Evolutionary conservation across 2,888 invertebrate species (phyloP).

Genomic region (Tetramorium bicarinatum): DNA sequence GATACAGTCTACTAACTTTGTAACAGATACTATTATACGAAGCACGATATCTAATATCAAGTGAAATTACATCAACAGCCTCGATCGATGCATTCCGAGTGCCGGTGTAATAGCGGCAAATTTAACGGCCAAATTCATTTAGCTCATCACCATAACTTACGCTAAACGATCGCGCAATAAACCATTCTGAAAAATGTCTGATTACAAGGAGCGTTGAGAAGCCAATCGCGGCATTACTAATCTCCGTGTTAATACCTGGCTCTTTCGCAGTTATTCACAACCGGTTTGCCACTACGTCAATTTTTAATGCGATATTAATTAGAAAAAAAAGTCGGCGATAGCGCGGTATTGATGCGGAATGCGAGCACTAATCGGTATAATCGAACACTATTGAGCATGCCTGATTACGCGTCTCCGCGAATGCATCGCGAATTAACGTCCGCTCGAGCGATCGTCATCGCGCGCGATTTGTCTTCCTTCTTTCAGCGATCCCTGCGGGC

Average conservation of each 20-base stretch:
- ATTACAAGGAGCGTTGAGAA: not conserved
- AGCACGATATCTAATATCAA: slow-evolving; percentile 9
- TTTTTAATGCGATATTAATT: slow-evolving; percentile 47
- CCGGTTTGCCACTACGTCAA: slow-evolving; percentile 20
- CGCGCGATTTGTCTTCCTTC: slow-evolving; percentile 16
- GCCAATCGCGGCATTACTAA: not conserved
- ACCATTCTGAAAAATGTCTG: not conserved
- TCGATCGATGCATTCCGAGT: not conserved
- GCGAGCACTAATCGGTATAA: slow-evolving; percentile 22
- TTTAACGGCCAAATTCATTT: slow-evolving; percentile 1
- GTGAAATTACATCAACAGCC: slow-evolving; percentile 9
- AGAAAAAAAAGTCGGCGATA: not conserved
- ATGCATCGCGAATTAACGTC: slow-evolving; percentile 42
- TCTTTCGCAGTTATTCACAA: not conserved
- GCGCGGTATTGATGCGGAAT: not conserved
- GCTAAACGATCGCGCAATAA: not conserved
- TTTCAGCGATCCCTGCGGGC: not conserved
- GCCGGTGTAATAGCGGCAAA: slow-evolving; percentile 13
- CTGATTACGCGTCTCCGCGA: slow-evolving; percentile 25
- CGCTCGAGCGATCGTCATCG: slow-evolving; percentile 7
- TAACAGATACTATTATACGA: slow-evolving; percentile 19
- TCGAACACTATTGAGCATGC: not conserved
- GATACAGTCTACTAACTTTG: slow-evolving; percentile 44
- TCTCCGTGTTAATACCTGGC: slow-evolving; percentile 10
- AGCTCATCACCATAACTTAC: not conserved